phyloP scores from a whole-genome alignment of 2,113 vertebrate species.

The Prionailurus viverrinus region DNA sequence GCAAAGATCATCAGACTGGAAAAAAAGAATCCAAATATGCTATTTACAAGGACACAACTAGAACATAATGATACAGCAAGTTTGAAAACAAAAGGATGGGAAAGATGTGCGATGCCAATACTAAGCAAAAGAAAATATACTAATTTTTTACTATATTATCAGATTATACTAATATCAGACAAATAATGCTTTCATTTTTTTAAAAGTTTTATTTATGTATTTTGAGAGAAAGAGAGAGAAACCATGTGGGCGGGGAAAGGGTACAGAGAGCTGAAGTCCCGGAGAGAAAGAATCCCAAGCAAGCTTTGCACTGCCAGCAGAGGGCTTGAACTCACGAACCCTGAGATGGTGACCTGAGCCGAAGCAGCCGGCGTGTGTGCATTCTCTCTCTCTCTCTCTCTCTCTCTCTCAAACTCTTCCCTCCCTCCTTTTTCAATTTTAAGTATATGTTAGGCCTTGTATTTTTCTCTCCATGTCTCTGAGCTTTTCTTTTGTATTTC shows the following conservation, averaged over 20 bases:
- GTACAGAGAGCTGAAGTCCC: too few species aligned
- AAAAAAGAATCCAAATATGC: neutral
- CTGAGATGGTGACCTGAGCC: too few species aligned
- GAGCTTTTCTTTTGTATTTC: slow-evolving; percentile 26
- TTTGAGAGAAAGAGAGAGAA: too few species aligned
- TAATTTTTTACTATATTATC: too few species aligned
- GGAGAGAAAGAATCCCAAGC: too few species aligned
- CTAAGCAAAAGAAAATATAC: slow-evolving; percentile 16
- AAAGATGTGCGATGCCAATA: slow-evolving; percentile 2
- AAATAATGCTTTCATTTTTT: neutral
- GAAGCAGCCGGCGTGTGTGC: too few species aligned
- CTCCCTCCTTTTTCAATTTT: slow-evolving; percentile 26
- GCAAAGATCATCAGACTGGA: neutral
- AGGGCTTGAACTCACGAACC: too few species aligned
- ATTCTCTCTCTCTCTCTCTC: too few species aligned
- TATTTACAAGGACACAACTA: neutral
- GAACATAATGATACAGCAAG: slow-evolving; percentile 20
- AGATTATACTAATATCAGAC: slow-evolving; percentile 8
- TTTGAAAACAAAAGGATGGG: slow-evolving; percentile 7
- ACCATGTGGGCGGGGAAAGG: too few species aligned
- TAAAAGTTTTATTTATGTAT: too few species aligned
- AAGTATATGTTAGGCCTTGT: neutral
- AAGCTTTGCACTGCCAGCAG: too few species aligned
- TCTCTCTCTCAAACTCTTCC: too few species aligned
- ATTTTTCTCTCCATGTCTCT: neutral